A percentile compares a stretch with the other conserved stretches of the same genome.
These are phyloP conservation scores for Erannis defoliaria DNA, from an alignment of 2,888 invertebrate genomes.

Conservation along the genomic window DNA sequence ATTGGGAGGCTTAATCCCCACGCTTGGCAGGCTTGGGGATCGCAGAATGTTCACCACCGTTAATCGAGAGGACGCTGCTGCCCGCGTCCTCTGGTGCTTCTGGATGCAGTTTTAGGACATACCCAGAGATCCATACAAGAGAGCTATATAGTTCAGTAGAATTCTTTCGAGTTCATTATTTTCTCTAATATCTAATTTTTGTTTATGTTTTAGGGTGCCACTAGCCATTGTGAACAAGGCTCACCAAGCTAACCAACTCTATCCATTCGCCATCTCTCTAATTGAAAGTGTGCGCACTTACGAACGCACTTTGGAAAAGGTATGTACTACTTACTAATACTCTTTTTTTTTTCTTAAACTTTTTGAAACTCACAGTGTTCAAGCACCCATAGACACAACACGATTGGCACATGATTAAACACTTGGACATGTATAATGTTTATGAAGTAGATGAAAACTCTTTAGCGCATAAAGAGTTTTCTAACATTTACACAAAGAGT, in stretches of 20 bases:
- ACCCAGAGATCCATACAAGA: too few relatives aligned
- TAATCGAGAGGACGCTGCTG: too few relatives aligned
- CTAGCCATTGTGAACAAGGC: constrained; percentile 99
- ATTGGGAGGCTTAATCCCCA: too few relatives aligned
- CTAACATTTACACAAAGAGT: too few relatives aligned
- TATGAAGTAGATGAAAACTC: not conserved
- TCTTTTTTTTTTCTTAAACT: constrained; percentile 45
- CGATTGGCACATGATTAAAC: constrained; percentile 61
- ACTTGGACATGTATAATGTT: constrained; percentile 29
- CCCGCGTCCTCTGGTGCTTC: too few relatives aligned
- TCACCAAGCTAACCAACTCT: constrained; percentile 99
- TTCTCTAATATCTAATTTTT: constrained; percentile 3
- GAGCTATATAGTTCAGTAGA: too few relatives aligned
- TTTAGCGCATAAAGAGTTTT: too few relatives aligned
- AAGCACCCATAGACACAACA: constrained; percentile 67
- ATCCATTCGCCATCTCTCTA: constrained; percentile 99
- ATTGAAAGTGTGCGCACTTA: constrained; percentile 99
- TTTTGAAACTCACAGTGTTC: constrained; percentile 53
- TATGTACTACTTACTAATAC: constrained; percentile 70
- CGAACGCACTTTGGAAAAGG: constrained; percentile 98
- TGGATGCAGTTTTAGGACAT: too few relatives aligned
- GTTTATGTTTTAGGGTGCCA: constrained; percentile 90
- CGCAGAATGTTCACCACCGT: too few relatives aligned
- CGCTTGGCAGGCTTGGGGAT: too few relatives aligned
- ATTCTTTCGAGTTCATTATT: not conserved